These are phyloP conservation scores for Melinaea menophilus DNA, from an alignment of 2,888 invertebrate species.

Conservation along the genomic window DNA sequence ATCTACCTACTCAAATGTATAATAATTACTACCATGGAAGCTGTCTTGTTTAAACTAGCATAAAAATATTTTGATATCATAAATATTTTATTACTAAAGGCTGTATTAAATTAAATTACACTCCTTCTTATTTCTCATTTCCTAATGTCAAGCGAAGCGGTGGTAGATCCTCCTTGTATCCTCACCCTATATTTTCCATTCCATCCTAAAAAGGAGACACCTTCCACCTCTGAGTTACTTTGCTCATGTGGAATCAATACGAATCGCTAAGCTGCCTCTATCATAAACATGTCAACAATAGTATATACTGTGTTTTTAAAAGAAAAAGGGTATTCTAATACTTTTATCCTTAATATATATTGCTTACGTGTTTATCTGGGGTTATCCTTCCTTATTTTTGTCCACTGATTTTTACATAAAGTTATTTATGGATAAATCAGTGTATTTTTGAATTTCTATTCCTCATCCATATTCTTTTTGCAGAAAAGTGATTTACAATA, in stretches of 20 bases:
- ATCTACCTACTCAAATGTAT: too few relatives aligned
- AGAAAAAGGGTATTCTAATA: slow-evolving; percentile 25
- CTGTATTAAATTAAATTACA: too few relatives aligned
- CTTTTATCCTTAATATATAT: background rate
- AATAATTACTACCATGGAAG: too few relatives aligned
- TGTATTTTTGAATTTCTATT: slow-evolving; percentile 32
- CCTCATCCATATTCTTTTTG: slow-evolving; percentile 40
- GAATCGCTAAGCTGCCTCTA: slow-evolving; percentile 76
- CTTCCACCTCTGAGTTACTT: slow-evolving; percentile 72
- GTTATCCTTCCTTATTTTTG: slow-evolving; percentile 42
- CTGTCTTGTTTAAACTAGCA: too few relatives aligned
- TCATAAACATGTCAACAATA: slow-evolving; percentile 49
- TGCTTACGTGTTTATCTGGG: slow-evolving; percentile 57
- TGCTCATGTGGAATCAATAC: slow-evolving; percentile 68
- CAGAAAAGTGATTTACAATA: slow-evolving; percentile 62
- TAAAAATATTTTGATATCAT: too few relatives aligned
- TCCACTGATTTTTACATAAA: slow-evolving; percentile 66
- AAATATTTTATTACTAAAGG: background rate
- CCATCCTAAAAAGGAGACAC: slow-evolving; percentile 70
- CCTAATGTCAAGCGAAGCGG: slow-evolving; percentile 62
- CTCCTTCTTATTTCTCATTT: too few relatives aligned
- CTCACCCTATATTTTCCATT: slow-evolving; percentile 51
- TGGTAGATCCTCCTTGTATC: slow-evolving; percentile 59
- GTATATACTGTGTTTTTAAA: background rate
- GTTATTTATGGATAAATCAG: slow-evolving; percentile 63